Evolutionary conservation across 2,797 vertebrate species (phyloP), one percentile per base, ranked within the genome.

Genomic region (Eurystomus glaucurus): DNA sequence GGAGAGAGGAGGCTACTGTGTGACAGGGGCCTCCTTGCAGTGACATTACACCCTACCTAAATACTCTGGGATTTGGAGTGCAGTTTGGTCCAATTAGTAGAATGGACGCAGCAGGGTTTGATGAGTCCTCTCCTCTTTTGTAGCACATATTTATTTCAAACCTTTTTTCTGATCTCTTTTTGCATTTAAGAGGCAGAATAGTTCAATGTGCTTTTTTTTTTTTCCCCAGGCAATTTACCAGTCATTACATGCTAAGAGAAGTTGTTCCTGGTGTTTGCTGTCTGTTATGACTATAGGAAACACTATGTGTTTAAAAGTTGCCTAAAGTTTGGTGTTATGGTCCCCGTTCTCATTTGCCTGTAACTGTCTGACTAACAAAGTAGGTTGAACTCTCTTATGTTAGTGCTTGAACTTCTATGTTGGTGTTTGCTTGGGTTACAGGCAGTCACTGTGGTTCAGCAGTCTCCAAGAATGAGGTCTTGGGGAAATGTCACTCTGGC

Each of bases 131-230:
- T 78, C 54, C 25, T 79, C 22, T 58, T 84, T 78, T 66, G 13
- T 43, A 74, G 45, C 18, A 43, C 22, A 6, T 68, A 46, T 78
- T 80, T 76, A 43, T 61, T 96, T 61, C 6, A 81, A 61, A 61
- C 28, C 33, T 37, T 57, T 14, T 21, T 19, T 62, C 22, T 1
- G 0, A 57, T 71, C 6, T 80, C 57, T 62, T 35, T 18, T 50
- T 94, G n/a, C 28, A 70, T 81, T 95, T 90, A 58, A 85, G 87
- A 94, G 71, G 57, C 48, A 81, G 61, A 65, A 28, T 85, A 79
- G 9, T 57, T 89, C 35, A 35, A 69, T 21, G 31, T 6, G 10
- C 6, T 48, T 26, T 28, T 45, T 46, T 22, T 68, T 58, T 52
- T n/a, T 29, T 3, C 65, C 84, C 60, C 4, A 3, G 4, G 25